A percentile compares a stretch with the other conserved stretches of the same genome.
Evolutionary conservation across 2,888 invertebrate species (phyloP).

Genomic region (Phaedon cochleariae): DNA sequence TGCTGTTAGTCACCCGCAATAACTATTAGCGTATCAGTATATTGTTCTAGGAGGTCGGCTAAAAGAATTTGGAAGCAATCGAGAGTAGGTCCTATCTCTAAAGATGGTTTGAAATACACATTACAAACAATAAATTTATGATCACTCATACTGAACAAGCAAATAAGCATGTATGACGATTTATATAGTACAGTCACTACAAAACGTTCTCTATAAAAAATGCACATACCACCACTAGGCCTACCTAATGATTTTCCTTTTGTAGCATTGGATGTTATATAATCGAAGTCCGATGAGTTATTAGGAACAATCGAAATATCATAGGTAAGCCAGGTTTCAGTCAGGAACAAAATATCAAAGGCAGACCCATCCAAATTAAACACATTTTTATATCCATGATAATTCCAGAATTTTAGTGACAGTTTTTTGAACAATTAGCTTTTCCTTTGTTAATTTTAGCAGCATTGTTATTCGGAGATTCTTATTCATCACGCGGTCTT

Average conservation of each 20-base stretch:
- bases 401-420: slow-evolving; percentile 8
- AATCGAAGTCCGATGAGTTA: too few relatives aligned
- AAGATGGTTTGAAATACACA: background rate
- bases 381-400: slow-evolving; percentile 1
- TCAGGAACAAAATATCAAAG: slow-evolving; percentile 1
- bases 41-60: background rate
- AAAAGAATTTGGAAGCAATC: background rate
- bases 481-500: slow-evolving; percentile 8
- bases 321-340: slow-evolving; percentile 8
- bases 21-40: slow-evolving; percentile 11
- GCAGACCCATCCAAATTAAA: background rate
- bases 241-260: background rate
- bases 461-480: background rate
- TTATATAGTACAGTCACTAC: background rate
- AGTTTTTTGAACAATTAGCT: slow-evolving; percentile 6
- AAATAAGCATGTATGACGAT: background rate
- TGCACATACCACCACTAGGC: background rate
- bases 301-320: too few relatives aligned
- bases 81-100: background rate
- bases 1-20: slow-evolving; percentile 17
- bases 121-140: background rate
- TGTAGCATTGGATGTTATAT: too few relatives aligned
- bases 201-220: background rate
- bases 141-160: background rate
- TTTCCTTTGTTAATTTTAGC: background rate